Base-by-base conservation (phyloP, 2,113 vertebrate genomes). In the Columba livia region DNA sequence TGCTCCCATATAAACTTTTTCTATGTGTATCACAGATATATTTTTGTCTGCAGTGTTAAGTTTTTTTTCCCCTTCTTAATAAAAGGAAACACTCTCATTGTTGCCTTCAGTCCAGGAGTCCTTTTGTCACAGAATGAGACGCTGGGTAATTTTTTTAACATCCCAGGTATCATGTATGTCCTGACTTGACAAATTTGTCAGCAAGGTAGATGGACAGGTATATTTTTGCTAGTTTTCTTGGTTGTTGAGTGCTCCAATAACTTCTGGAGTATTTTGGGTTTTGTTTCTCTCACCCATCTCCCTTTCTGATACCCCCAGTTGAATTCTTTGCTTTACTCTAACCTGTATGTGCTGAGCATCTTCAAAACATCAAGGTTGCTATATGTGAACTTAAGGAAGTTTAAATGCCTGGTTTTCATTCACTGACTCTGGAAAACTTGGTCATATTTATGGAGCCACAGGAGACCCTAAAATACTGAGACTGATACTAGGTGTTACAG, bases 251-350 rank as follows among this genome's bases (percentile, higher is more conserved):
- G 4, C 61, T 11, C 15, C 15, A 40, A 20, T 66, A 18, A 29
- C 15, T 70, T 54, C 12, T 17, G 12, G 11, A n/a, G 15, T 31
- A 10, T 50, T 71, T 34, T 15, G 44, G 8, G 9, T 3, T 32
- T 58, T 84, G 32, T 34, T 4, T 66, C 7, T 4, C 7, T 69
- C 4, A 11, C 11, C 6, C 3, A 4, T 1, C 2, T 8, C 2
- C 3, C 8, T 12, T 86, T 44, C 65, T 78, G 10, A 53, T 51
- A 14, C 10, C 3, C 21, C 7, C 11, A 11, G 10, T 19, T 70
- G 28, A 24, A 13, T 29, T 56, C n/a, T 51, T 58, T 12, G 7
- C 34, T 71, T 51, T 70, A 60, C 17, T 60, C 26, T 89, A 23
- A 12, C 26, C 32, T 34, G 12, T 61, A n/a, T 54, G 0, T 3